phyloP scores from a whole-genome alignment of 2,888 invertebrate species.

The Leucophenga montana region DNA sequence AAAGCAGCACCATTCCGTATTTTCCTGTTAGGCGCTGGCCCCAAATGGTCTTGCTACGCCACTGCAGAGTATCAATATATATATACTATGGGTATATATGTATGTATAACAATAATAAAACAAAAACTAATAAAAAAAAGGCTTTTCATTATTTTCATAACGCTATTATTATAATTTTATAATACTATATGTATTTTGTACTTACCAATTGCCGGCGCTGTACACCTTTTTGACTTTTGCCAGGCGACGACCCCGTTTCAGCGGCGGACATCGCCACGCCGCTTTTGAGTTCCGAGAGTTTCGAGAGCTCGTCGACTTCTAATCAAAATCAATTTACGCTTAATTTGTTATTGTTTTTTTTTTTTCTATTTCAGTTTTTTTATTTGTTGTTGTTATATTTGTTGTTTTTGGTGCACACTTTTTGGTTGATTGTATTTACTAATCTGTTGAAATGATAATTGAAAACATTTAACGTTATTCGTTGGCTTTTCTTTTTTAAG shows the following conservation, averaged over 20 bases:
- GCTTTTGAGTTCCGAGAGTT: constrained; percentile 2
- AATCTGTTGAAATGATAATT: constrained; percentile 2
- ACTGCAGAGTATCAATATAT: no score
- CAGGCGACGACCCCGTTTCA: constrained; percentile 73
- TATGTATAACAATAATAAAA: no score
- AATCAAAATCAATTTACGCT: constrained; percentile 16
- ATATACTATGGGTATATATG: no score
- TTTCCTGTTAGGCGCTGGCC: no score
- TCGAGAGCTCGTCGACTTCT: constrained; percentile 2
- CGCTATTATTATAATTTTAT: background rate
- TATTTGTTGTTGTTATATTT: constrained; percentile 4
- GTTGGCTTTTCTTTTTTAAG: background rate
- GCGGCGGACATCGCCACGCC: constrained; percentile 69
- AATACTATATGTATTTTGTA: constrained; percentile 35
- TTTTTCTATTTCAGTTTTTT: constrained; percentile 34
- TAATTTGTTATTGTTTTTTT: constrained; percentile 20
- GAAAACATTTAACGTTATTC: background rate
- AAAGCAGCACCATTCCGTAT: no score
- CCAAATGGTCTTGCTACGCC: no score
- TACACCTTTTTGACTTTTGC: constrained; percentile 67
- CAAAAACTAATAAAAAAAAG: no score
- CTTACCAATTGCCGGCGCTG: constrained; percentile 73
- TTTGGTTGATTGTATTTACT: background rate
- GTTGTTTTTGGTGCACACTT: background rate
- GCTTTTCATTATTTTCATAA: no score